Evolutionary conservation across 2,797 vertebrate species (phyloP).

Genomic region (Danionella dracula): DNA sequence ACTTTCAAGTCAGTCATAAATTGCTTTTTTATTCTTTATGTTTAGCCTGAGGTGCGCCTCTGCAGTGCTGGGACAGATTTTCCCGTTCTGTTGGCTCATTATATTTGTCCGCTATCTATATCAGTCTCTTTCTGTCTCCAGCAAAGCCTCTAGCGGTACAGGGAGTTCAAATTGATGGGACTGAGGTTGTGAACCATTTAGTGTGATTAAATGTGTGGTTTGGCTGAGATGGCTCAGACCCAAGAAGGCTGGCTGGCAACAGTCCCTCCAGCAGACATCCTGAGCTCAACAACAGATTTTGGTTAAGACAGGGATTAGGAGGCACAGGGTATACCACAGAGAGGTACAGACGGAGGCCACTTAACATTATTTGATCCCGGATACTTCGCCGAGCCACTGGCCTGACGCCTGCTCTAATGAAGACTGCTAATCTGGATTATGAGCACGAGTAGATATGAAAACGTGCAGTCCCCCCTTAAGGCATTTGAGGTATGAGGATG

Average conservation of each 20-base stretch:
- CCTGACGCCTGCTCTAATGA: slow-evolving; percentile 2
- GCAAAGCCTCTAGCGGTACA: slow-evolving; percentile 8
- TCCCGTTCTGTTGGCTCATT: slow-evolving; percentile 6
- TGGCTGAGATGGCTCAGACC: slow-evolving; percentile 44
- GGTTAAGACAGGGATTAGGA: slow-evolving; percentile 65
- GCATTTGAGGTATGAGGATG: slow-evolving; percentile 29
- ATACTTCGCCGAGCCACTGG: neutral
- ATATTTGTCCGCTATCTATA: neutral
- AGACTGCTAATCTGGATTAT: slow-evolving; percentile 39
- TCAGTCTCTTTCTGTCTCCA: slow-evolving; percentile 1
- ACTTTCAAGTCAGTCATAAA: too few species aligned
- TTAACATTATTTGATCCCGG: slow-evolving; percentile 40
- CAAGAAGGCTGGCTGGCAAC: slow-evolving; percentile 46
- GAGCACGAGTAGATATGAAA: slow-evolving; percentile 8
- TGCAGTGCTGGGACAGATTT: slow-evolving; percentile 1
- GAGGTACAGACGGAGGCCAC: slow-evolving; percentile 33
- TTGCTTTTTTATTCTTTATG: neutral
- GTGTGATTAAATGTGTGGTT: slow-evolving; percentile 38
- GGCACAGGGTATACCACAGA: slow-evolving; percentile 14
- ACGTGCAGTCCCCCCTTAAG: neutral
- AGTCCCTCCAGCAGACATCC: slow-evolving; percentile 57
- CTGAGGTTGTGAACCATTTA: slow-evolving; percentile 37
- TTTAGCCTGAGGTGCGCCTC: slow-evolving; percentile 1
- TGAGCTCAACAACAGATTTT: slow-evolving; percentile 60
- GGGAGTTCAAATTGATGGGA: slow-evolving; percentile 18